Evolutionary conservation across 2,113 vertebrate species (phyloP), one percentile per base, ranked within the genome.

Genomic region (Podiceps cristatus): DNA sequence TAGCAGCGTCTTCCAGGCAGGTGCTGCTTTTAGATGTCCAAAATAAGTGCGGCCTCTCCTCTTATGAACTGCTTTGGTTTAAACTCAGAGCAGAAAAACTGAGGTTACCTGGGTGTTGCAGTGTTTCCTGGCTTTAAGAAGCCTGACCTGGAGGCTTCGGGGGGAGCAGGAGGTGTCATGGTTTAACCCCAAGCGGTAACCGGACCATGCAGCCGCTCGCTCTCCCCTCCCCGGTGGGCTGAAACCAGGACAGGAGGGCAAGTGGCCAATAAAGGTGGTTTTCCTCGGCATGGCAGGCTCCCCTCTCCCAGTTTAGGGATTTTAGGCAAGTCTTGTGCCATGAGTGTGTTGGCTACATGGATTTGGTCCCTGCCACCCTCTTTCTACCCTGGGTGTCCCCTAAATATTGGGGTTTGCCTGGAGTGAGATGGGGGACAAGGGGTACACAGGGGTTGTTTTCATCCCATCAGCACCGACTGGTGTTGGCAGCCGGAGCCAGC

Each of bases 371-470:
- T 24, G 6, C 17, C 35, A 15, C 22, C 13, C n/a, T 3, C 20
- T 25, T 19, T 5, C 17, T 31, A 15, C 22, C 13, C n/a, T 3
- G 19, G 4, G 3, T 18, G 53, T 31, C 13, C 29, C 37, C 58
- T 42, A n/a, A 27, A 14, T 5, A 9, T 2, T 4, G 4, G 67
- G 35, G 45, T 87, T 42, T 83, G 13, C 50, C 42, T 58, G 59
- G 28, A 28, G 8, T 22, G 16, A 9, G 23, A 16, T 52, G 7
- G 2, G 2, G 22, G 4, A 6, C 17, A 3, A n/a, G 24, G 28
- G 33, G 5, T 3, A 8, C 28, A 3, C 0, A 1, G 25, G 24
- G 45, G 14, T 20, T 6, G 3, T 18, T 47, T 11, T 42, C 58
- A 76, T 37, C 79, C 79, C 47, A 2, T 18, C 0, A 0, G 29